Evolutionary conservation across 2,113 vertebrate genomes (phyloP), one percentile per base, ranked within the genome.

Genomic region (Brachyhypopomus occidentalis): DNA sequence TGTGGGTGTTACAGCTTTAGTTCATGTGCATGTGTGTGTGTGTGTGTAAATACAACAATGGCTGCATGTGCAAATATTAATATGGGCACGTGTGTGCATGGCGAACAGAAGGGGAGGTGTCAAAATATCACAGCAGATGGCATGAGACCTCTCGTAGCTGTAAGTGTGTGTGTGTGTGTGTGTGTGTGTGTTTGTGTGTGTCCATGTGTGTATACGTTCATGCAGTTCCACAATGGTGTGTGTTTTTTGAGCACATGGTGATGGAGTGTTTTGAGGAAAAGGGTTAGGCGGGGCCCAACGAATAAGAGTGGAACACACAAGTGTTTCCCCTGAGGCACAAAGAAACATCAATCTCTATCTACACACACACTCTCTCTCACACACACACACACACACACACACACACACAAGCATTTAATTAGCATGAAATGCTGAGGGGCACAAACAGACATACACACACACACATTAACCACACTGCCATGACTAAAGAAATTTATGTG

Each of bases 31-130:
- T 62, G 12, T 79, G 80, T 67, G 87, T 87, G 84, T 72, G 48
- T 77, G 86, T 83, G 84, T 86, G 87, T 88, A 81, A 67, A 9
- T 14, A 14, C 5, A 84, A 75, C 56, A 66, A 84, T 85, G 81
- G 62, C 79, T 75, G 52, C 48, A 23, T 67, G 56, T 20, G 56
- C 36, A 41, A 36, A 48, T 59, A 30, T 55, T 23, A 63, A 38
- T 38, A 17, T 27, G 45, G 60, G 11, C 74, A 78, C 63, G 87
- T 87, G 84, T 72, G 56, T 77, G 86, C 83, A 84, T 87, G 85
- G 88, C 80, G 66, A 75, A 8, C 79, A 80, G 62, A 85, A 84
- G 25, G 56, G 66, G 56, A n/a, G 64, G 25, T 72, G 16, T 70
- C 36, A 77, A 41, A 80, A 80, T 23, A 58, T 22, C 59, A 66